Percentiles rank a stretch among this genome's conserved stretches.
These are phyloP conservation scores for Nebria salina DNA, from an alignment of 2,888 invertebrate genomes.

Conservation along the genomic window DNA sequence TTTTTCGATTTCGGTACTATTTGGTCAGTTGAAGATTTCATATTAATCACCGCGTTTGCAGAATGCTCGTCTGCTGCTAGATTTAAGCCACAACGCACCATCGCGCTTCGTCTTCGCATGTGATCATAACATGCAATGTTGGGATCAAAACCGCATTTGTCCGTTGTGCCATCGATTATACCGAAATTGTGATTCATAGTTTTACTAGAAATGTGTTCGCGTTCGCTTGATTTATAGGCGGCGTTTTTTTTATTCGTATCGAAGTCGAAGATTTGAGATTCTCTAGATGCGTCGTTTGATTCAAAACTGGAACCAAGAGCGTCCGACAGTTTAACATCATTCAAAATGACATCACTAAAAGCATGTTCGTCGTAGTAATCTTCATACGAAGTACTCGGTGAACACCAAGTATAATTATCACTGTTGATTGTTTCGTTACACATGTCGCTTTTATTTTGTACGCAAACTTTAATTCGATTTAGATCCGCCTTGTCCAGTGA, in stretches of 20 bases:
- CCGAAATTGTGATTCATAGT: neutral
- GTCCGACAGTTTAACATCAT: slow-evolving; percentile 17
- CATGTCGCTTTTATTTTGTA: neutral
- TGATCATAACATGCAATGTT: neutral
- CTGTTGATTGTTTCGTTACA: neutral
- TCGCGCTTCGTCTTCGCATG: neutral
- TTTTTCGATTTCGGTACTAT: neutral
- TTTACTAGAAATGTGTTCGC: neutral
- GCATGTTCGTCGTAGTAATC: neutral
- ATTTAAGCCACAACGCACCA: neutral
- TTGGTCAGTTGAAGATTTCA: neutral
- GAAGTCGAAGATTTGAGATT: neutral
- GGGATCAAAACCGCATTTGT: neutral
- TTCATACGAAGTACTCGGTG: neutral
- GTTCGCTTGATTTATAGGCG: neutral
- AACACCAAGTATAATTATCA: neutral
- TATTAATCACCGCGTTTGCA: neutral
- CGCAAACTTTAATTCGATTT: neutral
- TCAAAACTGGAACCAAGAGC: neutral
- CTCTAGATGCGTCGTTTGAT: neutral
- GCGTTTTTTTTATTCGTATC: neutral
- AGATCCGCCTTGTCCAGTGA: no score
- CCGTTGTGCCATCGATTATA: neutral
- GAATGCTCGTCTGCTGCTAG: neutral
- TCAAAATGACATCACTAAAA: slow-evolving; percentile 20